These are phyloP conservation scores for Otus sunia DNA, from an alignment of 2,113 vertebrate genomes.

Conservation along the genomic window DNA sequence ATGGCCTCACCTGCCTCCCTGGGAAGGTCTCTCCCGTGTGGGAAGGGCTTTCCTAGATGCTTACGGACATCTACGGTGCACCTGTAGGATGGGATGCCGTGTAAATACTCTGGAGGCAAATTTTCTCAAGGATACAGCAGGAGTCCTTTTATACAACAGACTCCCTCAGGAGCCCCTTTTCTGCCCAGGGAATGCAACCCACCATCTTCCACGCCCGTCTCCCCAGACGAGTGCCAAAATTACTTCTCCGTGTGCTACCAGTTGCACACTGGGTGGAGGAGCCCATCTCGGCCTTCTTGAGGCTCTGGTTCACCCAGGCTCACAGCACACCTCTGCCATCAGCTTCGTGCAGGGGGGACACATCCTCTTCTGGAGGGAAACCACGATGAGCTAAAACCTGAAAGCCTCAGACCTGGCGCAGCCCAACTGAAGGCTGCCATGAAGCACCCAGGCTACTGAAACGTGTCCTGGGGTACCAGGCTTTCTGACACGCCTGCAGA, in stretches of 20 bases:
- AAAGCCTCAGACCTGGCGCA: background rate
- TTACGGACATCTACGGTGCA: accelerated
- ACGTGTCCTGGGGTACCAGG: background rate
- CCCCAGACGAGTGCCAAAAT: background rate
- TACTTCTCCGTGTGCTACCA: background rate
- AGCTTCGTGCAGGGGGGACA: accelerated
- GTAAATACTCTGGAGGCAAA: background rate
- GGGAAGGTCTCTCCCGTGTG: background rate
- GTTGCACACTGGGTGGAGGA: accelerated
- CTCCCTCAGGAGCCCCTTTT: background rate
- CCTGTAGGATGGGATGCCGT: background rate
- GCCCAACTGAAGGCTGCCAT: background rate
- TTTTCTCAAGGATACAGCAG: background rate
- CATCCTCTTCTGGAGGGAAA: background rate
- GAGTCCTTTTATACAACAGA: background rate
- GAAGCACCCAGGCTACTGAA: background rate
- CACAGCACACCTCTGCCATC: background rate
- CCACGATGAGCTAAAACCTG: background rate
- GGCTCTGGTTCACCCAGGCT: background rate
- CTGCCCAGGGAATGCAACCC: background rate
- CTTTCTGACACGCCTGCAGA: background rate
- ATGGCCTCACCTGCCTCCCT: background rate
- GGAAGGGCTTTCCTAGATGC: background rate
- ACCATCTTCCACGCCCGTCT: background rate
- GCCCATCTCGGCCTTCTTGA: background rate